Evolutionary conservation across 2,888 invertebrate species (phyloP).

Genomic region (Capitulum mitella): DNA sequence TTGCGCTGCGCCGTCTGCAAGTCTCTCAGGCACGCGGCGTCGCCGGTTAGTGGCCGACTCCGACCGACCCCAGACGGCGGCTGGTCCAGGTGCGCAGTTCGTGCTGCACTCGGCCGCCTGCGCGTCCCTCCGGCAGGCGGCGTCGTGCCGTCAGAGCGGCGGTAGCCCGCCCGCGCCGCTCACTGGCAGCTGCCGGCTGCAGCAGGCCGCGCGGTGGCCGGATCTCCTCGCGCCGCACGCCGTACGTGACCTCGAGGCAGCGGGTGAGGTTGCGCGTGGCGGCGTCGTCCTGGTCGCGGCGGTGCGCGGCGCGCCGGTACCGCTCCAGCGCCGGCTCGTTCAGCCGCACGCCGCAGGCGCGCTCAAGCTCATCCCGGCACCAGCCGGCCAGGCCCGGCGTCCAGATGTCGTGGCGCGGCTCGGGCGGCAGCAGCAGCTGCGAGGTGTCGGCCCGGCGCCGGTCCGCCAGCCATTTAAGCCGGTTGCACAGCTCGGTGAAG

Average conservation of each 20-base stretch:
- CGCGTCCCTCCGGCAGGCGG: neutral
- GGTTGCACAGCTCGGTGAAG: slow-evolving; percentile 16
- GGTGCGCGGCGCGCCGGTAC: slow-evolving; percentile 2
- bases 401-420: neutral
- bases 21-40: too few relatives aligned
- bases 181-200: neutral
- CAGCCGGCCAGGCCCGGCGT: slow-evolving; percentile 2
- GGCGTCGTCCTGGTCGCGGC: neutral
- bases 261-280: neutral
- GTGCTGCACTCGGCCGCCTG: neutral
- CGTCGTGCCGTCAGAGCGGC: neutral
- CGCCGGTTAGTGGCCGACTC: too few relatives aligned
- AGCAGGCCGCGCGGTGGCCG: neutral
- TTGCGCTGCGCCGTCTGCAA: too few relatives aligned
- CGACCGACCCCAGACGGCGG: neutral
- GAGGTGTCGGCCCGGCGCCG: neutral
- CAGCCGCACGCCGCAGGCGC: neutral
- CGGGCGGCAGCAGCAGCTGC: neutral
- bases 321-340: slow-evolving; percentile 11
- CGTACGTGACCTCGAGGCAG: slow-evolving; percentile 1
- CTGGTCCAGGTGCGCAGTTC: too few relatives aligned
- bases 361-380: neutral
- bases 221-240: neutral
- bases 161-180: neutral
- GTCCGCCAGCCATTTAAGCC: neutral